Conservation (phyloP, 1,140 invertebrate species). For the Cotesia vestalis region DNA sequence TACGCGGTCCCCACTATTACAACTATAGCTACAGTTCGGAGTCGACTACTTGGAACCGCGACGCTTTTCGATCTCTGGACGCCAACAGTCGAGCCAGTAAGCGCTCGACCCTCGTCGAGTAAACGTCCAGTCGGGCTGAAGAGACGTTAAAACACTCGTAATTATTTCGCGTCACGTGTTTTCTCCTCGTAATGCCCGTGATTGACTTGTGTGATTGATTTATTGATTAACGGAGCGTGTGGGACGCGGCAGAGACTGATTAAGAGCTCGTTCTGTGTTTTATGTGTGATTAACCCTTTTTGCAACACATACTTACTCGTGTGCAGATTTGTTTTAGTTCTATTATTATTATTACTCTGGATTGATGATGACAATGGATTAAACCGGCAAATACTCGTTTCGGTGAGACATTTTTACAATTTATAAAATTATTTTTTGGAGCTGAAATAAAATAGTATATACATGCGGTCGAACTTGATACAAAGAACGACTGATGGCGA, state of each 20-base stretch:
- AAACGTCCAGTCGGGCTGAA: not conserved
- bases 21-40: not conserved
- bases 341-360: too few relatives aligned
- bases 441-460: too few relatives aligned
- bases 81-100: constrained; percentile 43
- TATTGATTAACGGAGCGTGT: too few relatives aligned
- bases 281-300: too few relatives aligned
- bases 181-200: not conserved
- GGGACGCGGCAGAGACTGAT: not conserved
- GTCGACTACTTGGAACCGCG: not conserved
- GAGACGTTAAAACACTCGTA: not conserved
- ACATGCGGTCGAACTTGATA: not conserved
- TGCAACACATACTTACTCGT: too few relatives aligned
- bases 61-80: constrained; percentile 26
- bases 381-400: not conserved
- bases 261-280: too few relatives aligned
- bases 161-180: constrained; percentile 17
- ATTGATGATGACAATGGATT: too few relatives aligned
- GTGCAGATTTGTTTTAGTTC: too few relatives aligned
- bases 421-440: too few relatives aligned
- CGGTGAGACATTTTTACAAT: not conserved
- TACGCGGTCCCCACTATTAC: not conserved
- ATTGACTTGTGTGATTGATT: constrained; percentile 21
- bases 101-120: constrained; percentile 42
- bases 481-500: constrained; percentile 10